Evolutionary conservation across 2,888 invertebrate species (phyloP).

Genomic region (Campaea margaritaria): DNA sequence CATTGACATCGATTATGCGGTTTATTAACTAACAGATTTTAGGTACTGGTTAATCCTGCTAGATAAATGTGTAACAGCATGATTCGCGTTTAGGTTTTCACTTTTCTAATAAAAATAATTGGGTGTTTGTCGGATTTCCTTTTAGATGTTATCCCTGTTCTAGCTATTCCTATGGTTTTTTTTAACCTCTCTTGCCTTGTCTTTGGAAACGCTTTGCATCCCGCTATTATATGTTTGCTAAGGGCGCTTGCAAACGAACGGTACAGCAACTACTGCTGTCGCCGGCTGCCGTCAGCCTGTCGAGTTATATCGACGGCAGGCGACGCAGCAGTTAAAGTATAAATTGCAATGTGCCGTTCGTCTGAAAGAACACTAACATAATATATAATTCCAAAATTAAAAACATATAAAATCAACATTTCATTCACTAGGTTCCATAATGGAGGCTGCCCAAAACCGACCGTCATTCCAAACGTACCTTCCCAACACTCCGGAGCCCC

Average conservation of each 20-base stretch:
- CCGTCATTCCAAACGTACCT: conserved; percentile 82
- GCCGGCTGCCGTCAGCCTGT: background rate
- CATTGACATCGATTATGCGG: no score
- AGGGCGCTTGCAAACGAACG: no score
- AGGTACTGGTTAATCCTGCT: background rate
- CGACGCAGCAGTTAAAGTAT: no score
- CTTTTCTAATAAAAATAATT: background rate
- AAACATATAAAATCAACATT: no score
- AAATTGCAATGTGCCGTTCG: no score
- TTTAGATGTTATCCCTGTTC: background rate
- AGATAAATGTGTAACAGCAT: conserved; percentile 9
- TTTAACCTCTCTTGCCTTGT: background rate
- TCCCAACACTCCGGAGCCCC: conserved; percentile 64
- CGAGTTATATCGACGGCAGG: no score
- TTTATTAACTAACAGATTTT: no score
- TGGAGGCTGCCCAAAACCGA: conserved; percentile 89
- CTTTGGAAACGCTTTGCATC: conserved; percentile 17
- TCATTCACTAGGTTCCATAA: conserved; percentile 87
- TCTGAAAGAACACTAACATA: no score
- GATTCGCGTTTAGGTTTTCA: background rate
- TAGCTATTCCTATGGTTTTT: background rate
- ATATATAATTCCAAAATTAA: no score
- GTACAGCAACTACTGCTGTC: background rate
- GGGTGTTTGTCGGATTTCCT: background rate
- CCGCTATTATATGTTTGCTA: conserved; percentile 2